Evolutionary conservation across 2,797 vertebrate genomes (phyloP).

Genomic region (Delichon dasypus): DNA sequence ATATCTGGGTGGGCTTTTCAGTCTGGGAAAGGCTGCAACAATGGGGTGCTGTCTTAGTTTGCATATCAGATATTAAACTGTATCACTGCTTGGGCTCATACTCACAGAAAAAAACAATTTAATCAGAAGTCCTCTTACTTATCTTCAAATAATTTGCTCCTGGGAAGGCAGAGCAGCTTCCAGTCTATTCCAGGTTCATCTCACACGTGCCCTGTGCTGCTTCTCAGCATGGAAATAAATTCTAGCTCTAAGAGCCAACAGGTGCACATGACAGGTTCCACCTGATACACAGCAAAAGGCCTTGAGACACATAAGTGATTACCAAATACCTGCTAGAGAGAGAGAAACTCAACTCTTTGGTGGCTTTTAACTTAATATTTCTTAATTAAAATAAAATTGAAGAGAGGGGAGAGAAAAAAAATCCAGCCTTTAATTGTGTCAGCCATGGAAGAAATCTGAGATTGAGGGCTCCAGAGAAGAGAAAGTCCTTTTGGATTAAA

Average conservation of each 20-base stretch:
- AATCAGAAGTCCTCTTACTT: neutral
- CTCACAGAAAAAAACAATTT: neutral
- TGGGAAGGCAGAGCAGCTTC: conserved; percentile 8
- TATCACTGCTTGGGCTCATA: neutral
- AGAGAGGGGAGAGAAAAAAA: conserved; percentile 43
- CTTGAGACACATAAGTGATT: conserved; percentile 36
- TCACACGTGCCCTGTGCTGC: conserved; percentile 13
- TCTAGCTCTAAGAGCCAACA: neutral
- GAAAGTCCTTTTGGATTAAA: conserved; percentile 75
- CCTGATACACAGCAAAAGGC: conserved; percentile 1
- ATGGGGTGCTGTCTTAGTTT: neutral
- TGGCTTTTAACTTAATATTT: conserved; percentile 72
- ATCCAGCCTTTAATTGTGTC: conserved; percentile 43
- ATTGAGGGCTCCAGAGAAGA: conserved; percentile 63
- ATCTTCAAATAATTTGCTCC: neutral
- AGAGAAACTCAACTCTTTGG: conserved; percentile 35
- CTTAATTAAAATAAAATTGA: conserved; percentile 76
- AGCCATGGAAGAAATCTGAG: conserved; percentile 62
- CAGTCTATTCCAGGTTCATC: conserved; percentile 2
- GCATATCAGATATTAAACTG: neutral
- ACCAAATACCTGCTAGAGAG: conserved; percentile 57
- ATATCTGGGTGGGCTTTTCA: neutral
- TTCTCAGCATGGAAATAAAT: neutral
- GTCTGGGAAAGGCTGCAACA: neutral
- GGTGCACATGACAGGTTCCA: conserved; percentile 23